These are phyloP conservation scores for Lampris megalopsis DNA, from an alignment of 2,113 vertebrate species.

Conservation along the genomic window DNA sequence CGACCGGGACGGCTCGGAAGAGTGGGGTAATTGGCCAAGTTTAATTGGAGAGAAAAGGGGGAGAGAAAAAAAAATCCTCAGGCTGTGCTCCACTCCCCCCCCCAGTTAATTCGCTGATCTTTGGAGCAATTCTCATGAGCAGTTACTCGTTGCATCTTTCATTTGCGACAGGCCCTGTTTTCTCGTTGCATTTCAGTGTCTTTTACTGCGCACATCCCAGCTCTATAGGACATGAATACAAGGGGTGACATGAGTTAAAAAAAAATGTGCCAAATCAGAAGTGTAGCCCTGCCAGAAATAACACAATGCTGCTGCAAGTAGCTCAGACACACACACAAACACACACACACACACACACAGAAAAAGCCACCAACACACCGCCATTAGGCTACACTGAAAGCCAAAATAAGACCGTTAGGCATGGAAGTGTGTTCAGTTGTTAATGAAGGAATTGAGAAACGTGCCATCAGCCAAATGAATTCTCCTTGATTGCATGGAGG, in stretches of 20 bases:
- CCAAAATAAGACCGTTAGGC: slow-evolving; percentile 46
- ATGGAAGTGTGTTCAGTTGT: slow-evolving; percentile 33
- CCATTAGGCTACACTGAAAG: slow-evolving; percentile 32
- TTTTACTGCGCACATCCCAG: slow-evolving; percentile 35
- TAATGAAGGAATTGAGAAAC: slow-evolving; percentile 59
- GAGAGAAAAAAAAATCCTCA: background rate
- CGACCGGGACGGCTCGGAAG: too few species aligned
- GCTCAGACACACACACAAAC: slow-evolving; percentile 14
- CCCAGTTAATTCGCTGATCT: slow-evolving; percentile 18
- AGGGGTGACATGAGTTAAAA: background rate
- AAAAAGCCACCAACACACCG: slow-evolving; percentile 5
- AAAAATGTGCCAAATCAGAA: slow-evolving; percentile 42
- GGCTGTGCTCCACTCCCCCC: slow-evolving; percentile 18
- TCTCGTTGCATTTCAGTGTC: background rate
- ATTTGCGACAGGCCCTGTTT: slow-evolving; percentile 42
- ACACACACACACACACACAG: slow-evolving; percentile 12
- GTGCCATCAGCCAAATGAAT: slow-evolving; percentile 40
- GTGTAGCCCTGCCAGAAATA: slow-evolving; percentile 1
- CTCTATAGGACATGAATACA: slow-evolving; percentile 20
- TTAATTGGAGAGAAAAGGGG: too few species aligned
- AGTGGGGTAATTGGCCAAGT: too few species aligned
- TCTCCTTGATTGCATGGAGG: slow-evolving; percentile 65
- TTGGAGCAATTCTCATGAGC: slow-evolving; percentile 35
- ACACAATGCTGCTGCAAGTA: slow-evolving; percentile 48
- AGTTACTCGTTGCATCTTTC: slow-evolving; percentile 55